Evolutionary conservation across 1,140 invertebrate genomes (phyloP), one percentile per base, ranked within the genome.

Genomic region (Microplitis mediator): DNA sequence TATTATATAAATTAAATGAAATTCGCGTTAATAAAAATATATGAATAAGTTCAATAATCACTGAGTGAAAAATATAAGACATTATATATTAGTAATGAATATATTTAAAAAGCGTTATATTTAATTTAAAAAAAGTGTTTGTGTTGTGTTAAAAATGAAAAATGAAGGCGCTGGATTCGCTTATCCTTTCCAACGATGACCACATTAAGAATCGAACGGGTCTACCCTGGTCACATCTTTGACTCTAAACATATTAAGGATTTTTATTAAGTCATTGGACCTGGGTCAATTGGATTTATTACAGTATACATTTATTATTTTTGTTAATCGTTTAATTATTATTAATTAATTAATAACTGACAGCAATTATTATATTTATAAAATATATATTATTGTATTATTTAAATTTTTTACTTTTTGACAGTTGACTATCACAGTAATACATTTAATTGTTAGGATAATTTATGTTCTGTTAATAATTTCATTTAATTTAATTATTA

Each of bases 211-310:
- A 58, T 32, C 23, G 23, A 31, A 58, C n/a, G 16, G 56, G 56
- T 58, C 56, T 58, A n/a, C n/a, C 8, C 56, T 23, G 9, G 9
- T 58, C 23, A 4, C 23, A 6, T 13, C 56, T 23, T 9, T 58
- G 23, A 31, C 56, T 23, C 23, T 23, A 23, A 23, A 23, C 23
- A 23, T 1, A 23, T 23, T 23, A 23, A 58, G 60, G 32, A 62
- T 62, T 62, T 62, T 62, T 35, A 8, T 61, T 61, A 31, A 31
- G 58, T 32, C 16, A 61, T 61, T 32, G 35, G 61, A 63, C 61
- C n/a, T 35, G 35, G 13, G 61, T 34, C 35, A 39, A 45, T 45
- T 63, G 39, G 39, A 45, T 45, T 39, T n/a, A 4, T 36, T 64
- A 64, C 31, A 31, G 31, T 9, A 45, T 23, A 23, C 54, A 56